Evolutionary conservation across 1,140 invertebrate genomes (phyloP), one percentile per base, ranked within the genome.

Genomic region (Sipha flava): DNA sequence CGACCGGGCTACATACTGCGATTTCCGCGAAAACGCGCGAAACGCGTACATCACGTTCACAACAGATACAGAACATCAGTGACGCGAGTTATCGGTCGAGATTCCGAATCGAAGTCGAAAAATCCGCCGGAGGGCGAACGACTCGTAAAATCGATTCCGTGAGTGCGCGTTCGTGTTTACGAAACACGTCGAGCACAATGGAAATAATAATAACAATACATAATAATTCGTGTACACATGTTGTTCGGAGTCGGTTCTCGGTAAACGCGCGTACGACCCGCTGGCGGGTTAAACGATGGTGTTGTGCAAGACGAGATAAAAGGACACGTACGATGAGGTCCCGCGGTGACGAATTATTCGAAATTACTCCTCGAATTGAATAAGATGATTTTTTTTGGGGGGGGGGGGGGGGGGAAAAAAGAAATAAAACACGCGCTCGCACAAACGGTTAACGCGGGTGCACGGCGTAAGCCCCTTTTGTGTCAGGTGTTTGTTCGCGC

Each of bases 261-360:
- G 59, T 62, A 62, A 34, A 62, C 59, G 59, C 21, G 14, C 23
- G 1, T 59, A 18, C 3, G 14, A 18, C 10, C n/a, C n/a, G n/a
- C n/a, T 9, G 29, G 21, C 31, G 59, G 59, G 59, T 62, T 62
- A 62, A 34, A 62, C 31, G 29, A 62, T 62, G 59, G 34, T 26
- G 16, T 3, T 7, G 18, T 7, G 2, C 4, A 6, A 18, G 18
- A 7, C 31, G 16, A 34, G 31, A 62, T n/a, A n/a, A n/a, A n/a
- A 62, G 29, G 26, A 62, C 59, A 7, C 29, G 62, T 9, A 3
- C 29, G 1, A 21, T 1, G 68, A 49, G 26, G 18, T 23, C 47
- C 72, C n/a, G 72, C 6, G 72, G 49, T 37, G 72, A 52, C 72
- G 72, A 75, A 75, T 75, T 75, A 75, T 75, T 75, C 47, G 47